phyloP scores from a whole-genome alignment of 2,113 vertebrate species.

The Prunella fulvescens region DNA sequence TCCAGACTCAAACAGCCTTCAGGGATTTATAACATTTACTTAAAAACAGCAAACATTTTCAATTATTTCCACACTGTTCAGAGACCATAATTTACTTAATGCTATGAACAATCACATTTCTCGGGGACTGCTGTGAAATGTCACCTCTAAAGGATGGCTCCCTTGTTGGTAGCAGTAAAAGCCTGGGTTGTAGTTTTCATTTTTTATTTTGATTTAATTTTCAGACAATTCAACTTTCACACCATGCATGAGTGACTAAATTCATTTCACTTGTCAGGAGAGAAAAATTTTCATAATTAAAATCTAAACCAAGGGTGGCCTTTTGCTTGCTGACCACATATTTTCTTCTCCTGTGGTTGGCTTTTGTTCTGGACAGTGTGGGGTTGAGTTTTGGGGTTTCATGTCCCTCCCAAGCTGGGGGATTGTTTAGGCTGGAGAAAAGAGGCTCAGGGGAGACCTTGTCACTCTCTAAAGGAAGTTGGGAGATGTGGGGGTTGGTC shows the following conservation, averaged over 20 bases:
- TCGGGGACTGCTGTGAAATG: conserved; percentile 71
- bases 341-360: neutral
- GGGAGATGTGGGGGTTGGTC: accelerated
- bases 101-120: conserved; percentile 71
- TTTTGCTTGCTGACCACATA: conserved; percentile 50
- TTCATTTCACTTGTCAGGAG: conserved; percentile 77
- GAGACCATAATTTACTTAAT: conserved; percentile 76
- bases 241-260: conserved; percentile 75
- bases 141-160: conserved; percentile 77
- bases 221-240: conserved; percentile 77
- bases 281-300: conserved; percentile 82
- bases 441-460: neutral
- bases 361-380: neutral
- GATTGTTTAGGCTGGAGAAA: neutral
- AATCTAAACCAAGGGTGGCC: conserved; percentile 67
- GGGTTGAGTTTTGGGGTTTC: neutral
- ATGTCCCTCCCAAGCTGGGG: neutral
- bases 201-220: conserved; percentile 83
- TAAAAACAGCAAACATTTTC: conserved; percentile 78
- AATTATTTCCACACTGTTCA: conserved; percentile 72
- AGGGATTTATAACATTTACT: conserved; percentile 77
- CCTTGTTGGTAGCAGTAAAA: conserved; percentile 68
- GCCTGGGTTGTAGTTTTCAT: conserved; percentile 69
- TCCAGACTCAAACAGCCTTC: conserved; percentile 21
- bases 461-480: neutral